Percentiles rank a stretch among this genome's conserved stretches.
phyloP scores from a whole-genome alignment of 2,113 vertebrate species.

The Platycercus adscitus region DNA sequence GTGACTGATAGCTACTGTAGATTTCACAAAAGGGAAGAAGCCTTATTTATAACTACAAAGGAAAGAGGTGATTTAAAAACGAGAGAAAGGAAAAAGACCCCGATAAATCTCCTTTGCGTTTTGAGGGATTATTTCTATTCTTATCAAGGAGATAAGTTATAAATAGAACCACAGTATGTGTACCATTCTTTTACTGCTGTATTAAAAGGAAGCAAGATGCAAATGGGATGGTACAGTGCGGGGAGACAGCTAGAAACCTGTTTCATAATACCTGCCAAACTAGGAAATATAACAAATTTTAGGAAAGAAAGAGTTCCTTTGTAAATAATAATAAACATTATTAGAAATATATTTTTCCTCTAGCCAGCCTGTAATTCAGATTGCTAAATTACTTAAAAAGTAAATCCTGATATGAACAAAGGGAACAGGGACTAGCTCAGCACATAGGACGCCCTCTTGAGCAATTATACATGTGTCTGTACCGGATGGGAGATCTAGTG shows the following conservation, averaged over 20 bases:
- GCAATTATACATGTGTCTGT: not conserved
- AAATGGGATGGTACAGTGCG: not conserved
- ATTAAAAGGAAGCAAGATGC: not conserved
- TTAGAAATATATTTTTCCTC: not conserved
- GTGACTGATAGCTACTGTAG: constrained; percentile 37
- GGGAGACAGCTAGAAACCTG: not conserved
- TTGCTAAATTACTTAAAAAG: not conserved
- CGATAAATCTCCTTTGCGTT: not conserved
- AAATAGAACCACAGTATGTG: not conserved
- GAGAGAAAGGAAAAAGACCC: not conserved
- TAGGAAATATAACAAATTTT: not conserved
- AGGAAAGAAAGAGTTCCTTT: not conserved
- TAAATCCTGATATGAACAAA: not conserved
- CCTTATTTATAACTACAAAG: constrained; percentile 31
- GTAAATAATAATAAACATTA: not conserved
- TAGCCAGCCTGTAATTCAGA: not conserved
- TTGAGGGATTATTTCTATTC: constrained; percentile 18
- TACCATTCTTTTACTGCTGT: not conserved
- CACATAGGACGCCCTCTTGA: accelerated
- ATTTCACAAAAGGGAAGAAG: constrained; percentile 10
- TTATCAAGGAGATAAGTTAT: not conserved
- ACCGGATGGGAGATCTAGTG: not conserved
- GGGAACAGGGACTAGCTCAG: not conserved
- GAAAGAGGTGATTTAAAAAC: constrained; percentile 19
- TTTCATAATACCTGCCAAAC: not conserved